Evolutionary conservation across 2,113 vertebrate genomes (phyloP).

Genomic region (Campylomormyrus tamandua): DNA sequence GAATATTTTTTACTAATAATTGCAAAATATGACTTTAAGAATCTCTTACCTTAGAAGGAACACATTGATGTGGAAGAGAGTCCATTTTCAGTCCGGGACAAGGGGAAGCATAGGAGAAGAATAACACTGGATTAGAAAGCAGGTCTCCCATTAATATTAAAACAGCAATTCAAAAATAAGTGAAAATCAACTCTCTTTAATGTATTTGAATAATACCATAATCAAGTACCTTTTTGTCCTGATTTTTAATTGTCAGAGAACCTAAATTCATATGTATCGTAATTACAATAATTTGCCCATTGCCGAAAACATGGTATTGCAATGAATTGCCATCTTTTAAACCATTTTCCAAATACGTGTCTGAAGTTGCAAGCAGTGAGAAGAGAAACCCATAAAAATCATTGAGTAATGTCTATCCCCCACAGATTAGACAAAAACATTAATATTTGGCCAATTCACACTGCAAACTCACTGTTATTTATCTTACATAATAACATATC

Average conservation of each 20-base stretch:
- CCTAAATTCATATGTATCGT: background rate
- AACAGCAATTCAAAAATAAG: background rate
- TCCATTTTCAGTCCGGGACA: background rate
- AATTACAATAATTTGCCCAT: background rate
- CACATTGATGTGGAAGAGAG: background rate
- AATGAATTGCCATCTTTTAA: background rate
- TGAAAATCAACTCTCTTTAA: background rate
- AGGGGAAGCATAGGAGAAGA: conserved; percentile 1
- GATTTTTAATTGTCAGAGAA: background rate
- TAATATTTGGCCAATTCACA: background rate
- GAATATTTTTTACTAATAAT: background rate
- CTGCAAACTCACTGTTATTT: background rate
- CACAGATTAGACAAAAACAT: conserved; percentile 6
- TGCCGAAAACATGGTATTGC: no score
- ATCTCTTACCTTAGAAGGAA: conserved; percentile 52
- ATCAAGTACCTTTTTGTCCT: background rate
- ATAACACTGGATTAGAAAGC: conserved; percentile 13
- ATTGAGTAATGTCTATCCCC: background rate
- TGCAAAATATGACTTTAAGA: background rate
- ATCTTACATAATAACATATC: background rate
- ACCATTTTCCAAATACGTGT: background rate
- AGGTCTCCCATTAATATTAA: background rate
- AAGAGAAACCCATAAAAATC: background rate
- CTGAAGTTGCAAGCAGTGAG: background rate
- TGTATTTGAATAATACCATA: background rate